Conservation (phyloP, 2,797 vertebrate species). For the Hippopotamyrus pictus region DNA sequence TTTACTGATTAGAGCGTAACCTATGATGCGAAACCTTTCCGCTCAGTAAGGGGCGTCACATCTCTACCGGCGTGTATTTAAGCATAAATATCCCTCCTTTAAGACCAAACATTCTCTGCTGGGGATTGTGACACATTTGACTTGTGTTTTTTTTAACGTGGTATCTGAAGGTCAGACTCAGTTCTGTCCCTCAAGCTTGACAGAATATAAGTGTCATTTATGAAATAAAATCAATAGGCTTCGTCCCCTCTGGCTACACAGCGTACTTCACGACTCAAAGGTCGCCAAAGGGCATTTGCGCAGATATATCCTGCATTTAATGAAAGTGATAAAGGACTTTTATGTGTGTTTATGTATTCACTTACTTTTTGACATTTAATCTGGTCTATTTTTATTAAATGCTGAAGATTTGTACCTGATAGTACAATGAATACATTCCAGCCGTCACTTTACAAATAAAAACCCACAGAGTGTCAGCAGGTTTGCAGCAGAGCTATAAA, state of each 20-base stretch:
- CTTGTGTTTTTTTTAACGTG: neutral
- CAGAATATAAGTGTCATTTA: neutral
- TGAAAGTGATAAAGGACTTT: neutral
- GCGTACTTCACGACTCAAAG: neutral
- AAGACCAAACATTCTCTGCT: neutral
- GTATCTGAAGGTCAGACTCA: neutral
- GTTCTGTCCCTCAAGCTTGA: neutral
- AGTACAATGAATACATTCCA: neutral
- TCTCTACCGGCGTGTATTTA: neutral
- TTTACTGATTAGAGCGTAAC: neutral
- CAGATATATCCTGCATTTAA: neutral
- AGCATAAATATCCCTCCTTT: neutral
- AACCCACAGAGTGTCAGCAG: neutral
- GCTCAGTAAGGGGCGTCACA: neutral
- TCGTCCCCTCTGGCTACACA: neutral
- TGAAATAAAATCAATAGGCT: neutral
- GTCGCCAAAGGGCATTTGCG: neutral
- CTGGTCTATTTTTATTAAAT: neutral
- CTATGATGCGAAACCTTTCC: neutral
- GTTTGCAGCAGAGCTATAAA: neutral
- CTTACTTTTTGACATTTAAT: slow-evolving; percentile 10
- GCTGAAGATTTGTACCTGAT: neutral
- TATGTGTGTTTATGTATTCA: neutral
- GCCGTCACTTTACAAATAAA: neutral
- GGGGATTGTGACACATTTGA: neutral